Evolutionary conservation across 2,797 vertebrate species (phyloP).

Genomic region (Takifugu rubripes): DNA sequence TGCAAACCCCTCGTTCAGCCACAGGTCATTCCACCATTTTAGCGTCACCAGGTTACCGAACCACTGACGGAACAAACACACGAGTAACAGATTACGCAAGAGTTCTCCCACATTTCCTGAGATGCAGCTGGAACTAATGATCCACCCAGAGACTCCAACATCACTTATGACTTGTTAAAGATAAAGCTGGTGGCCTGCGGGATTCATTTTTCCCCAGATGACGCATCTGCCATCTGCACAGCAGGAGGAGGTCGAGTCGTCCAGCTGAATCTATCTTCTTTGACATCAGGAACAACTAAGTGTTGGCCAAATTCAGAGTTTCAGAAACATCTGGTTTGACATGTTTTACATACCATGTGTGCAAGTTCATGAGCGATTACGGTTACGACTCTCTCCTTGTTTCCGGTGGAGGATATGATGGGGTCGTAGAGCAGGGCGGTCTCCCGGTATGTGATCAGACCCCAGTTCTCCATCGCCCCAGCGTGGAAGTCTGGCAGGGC

Average conservation of each 20-base stretch:
- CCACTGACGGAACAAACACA: constrained; percentile 76
- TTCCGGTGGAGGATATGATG: constrained; percentile 74
- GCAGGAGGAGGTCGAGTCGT: constrained; percentile 1
- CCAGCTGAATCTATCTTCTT: not conserved
- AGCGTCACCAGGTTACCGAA: constrained; percentile 95
- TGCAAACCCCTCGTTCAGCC: constrained; percentile 95
- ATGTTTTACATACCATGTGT: constrained; percentile 81
- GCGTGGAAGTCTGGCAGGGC: constrained; percentile 87
- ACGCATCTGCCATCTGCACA: constrained; percentile 11
- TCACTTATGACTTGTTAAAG: not conserved
- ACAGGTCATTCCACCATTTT: constrained; percentile 93
- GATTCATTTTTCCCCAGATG: constrained; percentile 2
- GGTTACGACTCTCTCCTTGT: constrained; percentile 81
- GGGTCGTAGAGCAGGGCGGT: constrained; percentile 78
- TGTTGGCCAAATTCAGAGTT: no score
- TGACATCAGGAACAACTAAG: not conserved
- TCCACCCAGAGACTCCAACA: constrained; percentile 10
- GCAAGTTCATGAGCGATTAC: constrained; percentile 88
- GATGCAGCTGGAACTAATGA: not conserved
- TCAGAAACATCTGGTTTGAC: not conserved
- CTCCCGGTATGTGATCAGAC: constrained; percentile 90
- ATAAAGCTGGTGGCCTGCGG: not conserved
- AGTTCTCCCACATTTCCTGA: not conserved
- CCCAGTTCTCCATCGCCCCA: constrained; percentile 97
- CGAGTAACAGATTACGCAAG: not conserved